Evolutionary conservation across 2,797 vertebrate genomes (phyloP), one percentile per base, ranked within the genome.

Genomic region (Sebastes variabilis): DNA sequence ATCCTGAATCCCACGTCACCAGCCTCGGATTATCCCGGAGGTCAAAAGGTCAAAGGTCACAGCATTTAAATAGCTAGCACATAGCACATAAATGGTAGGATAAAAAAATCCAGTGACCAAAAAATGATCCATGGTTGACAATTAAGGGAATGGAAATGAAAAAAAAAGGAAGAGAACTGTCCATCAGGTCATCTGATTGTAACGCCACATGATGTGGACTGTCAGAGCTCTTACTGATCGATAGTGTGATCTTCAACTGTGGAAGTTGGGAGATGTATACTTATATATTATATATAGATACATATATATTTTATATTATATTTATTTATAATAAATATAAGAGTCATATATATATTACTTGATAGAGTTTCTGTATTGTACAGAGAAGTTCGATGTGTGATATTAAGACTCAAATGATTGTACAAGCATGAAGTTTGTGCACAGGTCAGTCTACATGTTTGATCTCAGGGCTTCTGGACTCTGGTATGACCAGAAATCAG

Each of bases 211-310:
- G 34, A 18, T 42, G 52, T 66, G 34, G n/a, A 64, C 49, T 1
- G 75, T 77, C 42, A 30, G 29, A 54, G 8, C 42, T 36, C 13
- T 1, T 4, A 16, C 8, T 46, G 67, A 64, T 54, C 18, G 30
- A 59, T 30, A n/a, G 6, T 13, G 8, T 27, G 6, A 27, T 74
- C 70, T 52, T 66, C 56, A 3, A 1, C 71, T 74, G 78, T 74
- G 78, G 70, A 80, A 74, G 78, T 20, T 9, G 64, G 68, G 56
- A 80, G 71, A 74, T 55, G 13, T 55, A 80, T 42, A 38, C 2
- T 38, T 38, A 38, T 14, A 13, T 38, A 38, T 38, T 38, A 38
- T 38, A 38, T 38, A 38, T 38, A 38, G 12, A 38, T 38, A 38
- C 36, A 38, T 38, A 38, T 38, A 38, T 38, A 38, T 36, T 36